Evolutionary conservation across 2,113 vertebrate species (phyloP).

Genomic region (Pedetes capensis): DNA sequence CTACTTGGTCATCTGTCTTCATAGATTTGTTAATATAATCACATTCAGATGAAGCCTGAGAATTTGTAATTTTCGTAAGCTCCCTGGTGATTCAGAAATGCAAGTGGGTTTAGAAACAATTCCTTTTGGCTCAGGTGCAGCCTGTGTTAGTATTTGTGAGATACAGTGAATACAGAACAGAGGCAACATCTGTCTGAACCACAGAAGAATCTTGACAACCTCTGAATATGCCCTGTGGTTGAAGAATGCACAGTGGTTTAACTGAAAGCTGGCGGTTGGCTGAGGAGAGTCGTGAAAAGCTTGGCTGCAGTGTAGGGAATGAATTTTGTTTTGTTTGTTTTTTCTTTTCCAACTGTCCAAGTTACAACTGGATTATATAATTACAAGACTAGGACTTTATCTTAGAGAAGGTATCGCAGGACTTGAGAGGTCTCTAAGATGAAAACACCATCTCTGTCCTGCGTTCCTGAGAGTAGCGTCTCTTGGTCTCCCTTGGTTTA

Average conservation of each 20-base stretch:
- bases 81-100: not conserved
- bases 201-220: not conserved
- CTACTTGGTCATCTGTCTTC: not conserved
- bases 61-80: not conserved
- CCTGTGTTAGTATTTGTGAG: not conserved
- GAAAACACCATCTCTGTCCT: too few species aligned
- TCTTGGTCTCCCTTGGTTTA: too few species aligned
- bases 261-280: too few species aligned
- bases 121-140: not conserved
- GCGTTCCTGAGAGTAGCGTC: too few species aligned
- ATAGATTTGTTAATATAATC: not conserved
- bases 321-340: too few species aligned
- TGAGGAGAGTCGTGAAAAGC: too few species aligned
- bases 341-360: too few species aligned
- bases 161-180: not conserved
- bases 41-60: not conserved
- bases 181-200: not conserved
- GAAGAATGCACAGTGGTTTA: not conserved
- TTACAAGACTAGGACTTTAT: too few species aligned
- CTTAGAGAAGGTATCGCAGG: too few species aligned
- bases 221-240: not conserved
- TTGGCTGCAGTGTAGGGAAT: too few species aligned
- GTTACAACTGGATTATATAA: too few species aligned
- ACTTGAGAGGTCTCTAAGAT: too few species aligned
- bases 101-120: not conserved